Percentiles rank a stretch among this genome's conserved stretches.
These are phyloP conservation scores for Zaprionus ornatus DNA, from an alignment of 1,140 invertebrate genomes.

Conservation along the genomic window DNA sequence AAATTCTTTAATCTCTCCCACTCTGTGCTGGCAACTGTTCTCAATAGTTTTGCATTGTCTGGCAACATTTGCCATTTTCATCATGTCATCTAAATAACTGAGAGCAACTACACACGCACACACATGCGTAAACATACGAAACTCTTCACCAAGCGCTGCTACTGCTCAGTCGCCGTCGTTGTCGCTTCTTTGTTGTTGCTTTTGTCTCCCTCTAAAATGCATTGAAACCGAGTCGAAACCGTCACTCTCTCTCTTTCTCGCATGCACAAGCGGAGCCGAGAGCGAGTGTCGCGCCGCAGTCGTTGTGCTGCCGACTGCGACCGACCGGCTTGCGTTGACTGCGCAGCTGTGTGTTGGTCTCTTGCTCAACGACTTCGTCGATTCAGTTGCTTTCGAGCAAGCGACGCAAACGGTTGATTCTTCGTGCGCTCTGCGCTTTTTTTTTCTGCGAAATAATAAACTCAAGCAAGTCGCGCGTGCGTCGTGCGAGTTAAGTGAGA, in stretches of 20 bases:
- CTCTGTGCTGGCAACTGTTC: slow-evolving; percentile 15
- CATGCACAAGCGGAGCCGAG: not conserved
- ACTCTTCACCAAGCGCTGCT: slow-evolving; percentile 25
- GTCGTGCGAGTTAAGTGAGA: slow-evolving; percentile 63
- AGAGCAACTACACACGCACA: slow-evolving; percentile 6
- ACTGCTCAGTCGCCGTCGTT: not conserved
- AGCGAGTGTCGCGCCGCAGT: slow-evolving; percentile 9
- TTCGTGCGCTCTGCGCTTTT: slow-evolving; percentile 20
- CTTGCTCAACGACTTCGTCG: slow-evolving; percentile 42
- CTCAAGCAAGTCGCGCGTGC: slow-evolving; percentile 62
- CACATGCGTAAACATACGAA: slow-evolving; percentile 10
- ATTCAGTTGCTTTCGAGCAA: slow-evolving; percentile 69
- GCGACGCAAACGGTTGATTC: slow-evolving; percentile 66
- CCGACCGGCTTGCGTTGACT: slow-evolving; percentile 7
- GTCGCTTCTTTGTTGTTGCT: slow-evolving; percentile 27
- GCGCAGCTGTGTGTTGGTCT: slow-evolving; percentile 14
- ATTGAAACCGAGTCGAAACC: slow-evolving; percentile 11
- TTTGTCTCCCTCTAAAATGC: slow-evolving; percentile 55
- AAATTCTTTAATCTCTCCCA: not conserved
- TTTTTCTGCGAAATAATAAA: slow-evolving; percentile 14
- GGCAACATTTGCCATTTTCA: slow-evolving; percentile 39
- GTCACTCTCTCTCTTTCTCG: slow-evolving; percentile 29
- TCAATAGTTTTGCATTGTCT: slow-evolving; percentile 29
- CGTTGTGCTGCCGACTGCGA: not conserved
- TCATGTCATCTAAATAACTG: slow-evolving; percentile 25